These are phyloP conservation scores for Peribatodes rhomboidaria DNA, from an alignment of 2,888 invertebrate genomes.

Conservation along the genomic window DNA sequence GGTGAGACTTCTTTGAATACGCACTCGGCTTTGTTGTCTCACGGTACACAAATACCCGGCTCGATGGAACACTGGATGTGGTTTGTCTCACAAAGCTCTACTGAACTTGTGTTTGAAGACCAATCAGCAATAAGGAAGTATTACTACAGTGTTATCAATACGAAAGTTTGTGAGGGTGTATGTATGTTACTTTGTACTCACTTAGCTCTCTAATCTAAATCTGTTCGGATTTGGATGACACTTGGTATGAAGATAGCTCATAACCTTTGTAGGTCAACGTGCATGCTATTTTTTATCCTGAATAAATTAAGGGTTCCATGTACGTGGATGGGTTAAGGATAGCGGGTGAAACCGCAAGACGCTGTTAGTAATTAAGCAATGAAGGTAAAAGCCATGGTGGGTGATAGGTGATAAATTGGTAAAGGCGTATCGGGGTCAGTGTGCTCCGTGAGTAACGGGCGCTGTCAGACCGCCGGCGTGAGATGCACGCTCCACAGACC, in stretches of 20 bases:
- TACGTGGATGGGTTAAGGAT: too few relatives aligned
- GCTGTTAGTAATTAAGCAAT: constrained; percentile 21
- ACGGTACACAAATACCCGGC: constrained; percentile 17
- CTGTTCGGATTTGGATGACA: too few relatives aligned
- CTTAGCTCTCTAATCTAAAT: too few relatives aligned
- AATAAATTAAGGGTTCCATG: background rate
- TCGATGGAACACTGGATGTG: constrained; percentile 8
- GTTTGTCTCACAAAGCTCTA: constrained; percentile 19
- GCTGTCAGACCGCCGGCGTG: constrained; percentile 66
- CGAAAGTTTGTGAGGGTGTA: too few relatives aligned
- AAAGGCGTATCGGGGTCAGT: constrained; percentile 76
- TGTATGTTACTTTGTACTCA: too few relatives aligned
- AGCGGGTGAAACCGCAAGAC: too few relatives aligned
- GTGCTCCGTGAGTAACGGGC: constrained; percentile 72
- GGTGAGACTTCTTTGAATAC: constrained; percentile 34
- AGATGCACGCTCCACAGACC: constrained; percentile 63
- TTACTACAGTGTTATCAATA: background rate
- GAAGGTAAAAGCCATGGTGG: constrained; percentile 51
- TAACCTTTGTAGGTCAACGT: too few relatives aligned
- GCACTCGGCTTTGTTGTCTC: constrained; percentile 25
- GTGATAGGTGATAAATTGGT: constrained; percentile 61
- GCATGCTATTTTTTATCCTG: too few relatives aligned
- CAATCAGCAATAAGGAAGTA: constrained; percentile 24
- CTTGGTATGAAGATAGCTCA: too few relatives aligned
- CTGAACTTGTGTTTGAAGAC: constrained; percentile 1